Base-by-base conservation (phyloP, 2,113 vertebrate species). In the Alces alces region DNA sequence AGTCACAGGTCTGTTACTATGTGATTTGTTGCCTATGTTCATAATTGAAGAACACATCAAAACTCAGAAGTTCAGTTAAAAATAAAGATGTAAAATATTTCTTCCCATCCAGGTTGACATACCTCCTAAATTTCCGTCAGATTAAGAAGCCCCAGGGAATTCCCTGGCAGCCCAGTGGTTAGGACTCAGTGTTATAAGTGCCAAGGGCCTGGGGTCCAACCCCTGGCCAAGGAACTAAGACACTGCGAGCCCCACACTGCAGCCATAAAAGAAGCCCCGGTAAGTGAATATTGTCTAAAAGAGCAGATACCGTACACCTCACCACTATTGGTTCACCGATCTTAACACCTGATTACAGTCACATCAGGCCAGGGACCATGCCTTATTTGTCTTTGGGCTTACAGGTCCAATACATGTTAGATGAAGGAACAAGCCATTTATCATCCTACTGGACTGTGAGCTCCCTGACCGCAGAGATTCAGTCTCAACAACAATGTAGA, bases 241-340 rank as follows among this genome's bases (percentile, higher is more conserved):
- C 27, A 45, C 76, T 47, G 43, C 76, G 17, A 50, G 45, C 28
- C 2, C 17, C 45, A 50, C 43, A 47, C 15, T 19, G 45, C 3
- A 30, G 76, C 45, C 25, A 28, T 7, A 14, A 45, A 76, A 43
- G 1, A 19, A 80, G 78, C 27, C 52, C 84, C 5, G 1, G 1
- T 7, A 10, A 27, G 15, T 21, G n/a, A 73, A 7, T 28, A 13
- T 1, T 23, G 30, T 13, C 50, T 27, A 19, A 66, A 7, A 14
- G 0, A 15, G 15, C 25, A 57, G 66, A 9, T 0, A 1, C 1
- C 1, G 1, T 15, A 50, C 12, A 1, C 15, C 23, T 43, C 57
- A 28, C n/a, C 17, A 16, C 55, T 33, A n/a, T 33, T 6, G 13
- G 43, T n/a, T 52, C 50, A 36, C 4, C 52, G 52, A 33, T n/a